Percentiles rank a stretch among this genome's conserved stretches.
These are phyloP conservation scores for Perdix hodgsoniae DNA, from an alignment of 2,797 vertebrate genomes.

Conservation along the genomic window DNA sequence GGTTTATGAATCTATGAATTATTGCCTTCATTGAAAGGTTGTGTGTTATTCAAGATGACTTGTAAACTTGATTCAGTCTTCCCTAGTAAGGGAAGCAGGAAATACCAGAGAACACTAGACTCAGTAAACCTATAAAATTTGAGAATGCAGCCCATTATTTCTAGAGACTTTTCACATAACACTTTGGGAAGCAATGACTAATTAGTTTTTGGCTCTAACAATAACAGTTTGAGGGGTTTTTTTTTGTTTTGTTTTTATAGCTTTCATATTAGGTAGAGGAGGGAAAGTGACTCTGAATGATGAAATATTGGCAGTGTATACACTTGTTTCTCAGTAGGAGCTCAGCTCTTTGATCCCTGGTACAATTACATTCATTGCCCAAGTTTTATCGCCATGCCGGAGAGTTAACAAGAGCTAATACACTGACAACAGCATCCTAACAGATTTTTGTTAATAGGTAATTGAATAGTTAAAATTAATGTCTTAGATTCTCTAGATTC, in stretches of 20 bases:
- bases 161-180: conserved; percentile 92
- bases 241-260: conserved; percentile 81
- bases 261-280: conserved; percentile 83
- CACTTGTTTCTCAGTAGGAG: conserved; percentile 84
- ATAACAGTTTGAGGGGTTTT: conserved; percentile 86
- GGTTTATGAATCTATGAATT: conserved; percentile 85
- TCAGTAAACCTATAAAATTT: conserved; percentile 95
- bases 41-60: conserved; percentile 91
- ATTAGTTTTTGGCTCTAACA: conserved; percentile 95
- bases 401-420: conserved; percentile 78
- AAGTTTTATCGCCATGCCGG: conserved; percentile 68
- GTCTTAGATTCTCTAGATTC: conserved; percentile 58
- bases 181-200: conserved; percentile 94
- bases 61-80: conserved; percentile 92
- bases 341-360: conserved; percentile 82
- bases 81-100: conserved; percentile 92
- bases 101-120: conserved; percentile 94
- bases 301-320: conserved; percentile 83
- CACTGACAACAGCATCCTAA: conserved; percentile 64
- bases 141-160: conserved; percentile 93
- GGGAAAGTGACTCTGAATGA: conserved; percentile 82
- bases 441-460: conserved; percentile 70
- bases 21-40: conserved; percentile 87
- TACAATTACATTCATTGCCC: conserved; percentile 80
- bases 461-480: conserved; percentile 75